phyloP scores from a whole-genome alignment of 2,888 invertebrate genomes.

The Leucophenga maculata region DNA sequence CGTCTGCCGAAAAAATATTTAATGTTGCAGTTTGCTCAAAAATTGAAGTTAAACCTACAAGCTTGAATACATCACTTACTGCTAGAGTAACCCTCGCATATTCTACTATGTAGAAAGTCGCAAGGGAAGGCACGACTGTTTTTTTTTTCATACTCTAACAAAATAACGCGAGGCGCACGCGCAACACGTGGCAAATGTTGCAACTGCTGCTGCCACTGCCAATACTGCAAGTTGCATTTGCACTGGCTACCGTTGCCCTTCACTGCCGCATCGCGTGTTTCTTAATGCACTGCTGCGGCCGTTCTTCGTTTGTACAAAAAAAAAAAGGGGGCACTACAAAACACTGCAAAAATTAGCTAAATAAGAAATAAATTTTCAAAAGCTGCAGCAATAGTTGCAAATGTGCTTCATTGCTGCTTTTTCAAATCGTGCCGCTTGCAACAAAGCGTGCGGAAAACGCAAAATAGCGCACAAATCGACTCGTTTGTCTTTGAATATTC shows the following conservation, averaged over 20 bases:
- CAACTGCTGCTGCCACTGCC: slow-evolving; percentile 23
- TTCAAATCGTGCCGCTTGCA: neutral
- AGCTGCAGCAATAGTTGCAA: slow-evolving; percentile 11
- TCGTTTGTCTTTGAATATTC: neutral
- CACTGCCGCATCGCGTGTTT: slow-evolving; percentile 59
- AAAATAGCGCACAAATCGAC: neutral
- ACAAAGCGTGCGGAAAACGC: slow-evolving; percentile 10
- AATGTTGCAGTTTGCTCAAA: too few species aligned
- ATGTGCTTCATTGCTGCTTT: neutral
- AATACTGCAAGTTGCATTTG: slow-evolving; percentile 28
- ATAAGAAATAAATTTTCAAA: slow-evolving; percentile 22
- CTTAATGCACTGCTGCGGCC: slow-evolving; percentile 54
- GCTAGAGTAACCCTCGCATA: too few species aligned
- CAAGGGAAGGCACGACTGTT: neutral
- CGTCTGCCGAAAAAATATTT: too few species aligned
- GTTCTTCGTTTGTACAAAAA: slow-evolving; percentile 46
- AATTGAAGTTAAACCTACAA: too few species aligned
- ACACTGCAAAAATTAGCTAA: slow-evolving; percentile 19
- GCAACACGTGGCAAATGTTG: slow-evolving; percentile 65
- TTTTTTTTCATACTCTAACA: slow-evolving; percentile 45
- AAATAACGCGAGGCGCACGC: slow-evolving; percentile 60
- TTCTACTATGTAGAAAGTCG: too few species aligned
- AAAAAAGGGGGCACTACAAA: too few species aligned
- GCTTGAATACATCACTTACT: too few species aligned
- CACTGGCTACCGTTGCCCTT: slow-evolving; percentile 27